phyloP scores from a whole-genome alignment of 2,113 vertebrate genomes.

The Athene cunicularia region DNA sequence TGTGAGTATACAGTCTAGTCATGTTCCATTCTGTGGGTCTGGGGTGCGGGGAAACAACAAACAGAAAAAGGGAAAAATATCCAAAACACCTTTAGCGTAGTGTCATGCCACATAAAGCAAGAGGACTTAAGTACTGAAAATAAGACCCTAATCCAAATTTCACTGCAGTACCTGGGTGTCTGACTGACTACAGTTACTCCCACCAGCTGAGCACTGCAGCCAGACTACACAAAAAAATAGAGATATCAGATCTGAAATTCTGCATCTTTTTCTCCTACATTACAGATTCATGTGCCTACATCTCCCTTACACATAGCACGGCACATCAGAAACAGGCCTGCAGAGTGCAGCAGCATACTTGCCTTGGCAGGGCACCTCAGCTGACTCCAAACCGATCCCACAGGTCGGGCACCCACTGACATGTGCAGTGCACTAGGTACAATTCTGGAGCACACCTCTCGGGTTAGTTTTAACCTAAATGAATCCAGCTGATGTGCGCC shows the following conservation, averaged over 20 bases:
- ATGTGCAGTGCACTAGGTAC: neutral
- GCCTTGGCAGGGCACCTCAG: too few species aligned
- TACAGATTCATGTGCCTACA: neutral
- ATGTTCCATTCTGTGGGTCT: neutral
- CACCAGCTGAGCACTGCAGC: neutral
- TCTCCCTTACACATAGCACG: neutral
- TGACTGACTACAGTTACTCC: neutral
- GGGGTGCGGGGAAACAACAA: fast-evolving
- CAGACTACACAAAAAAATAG: neutral
- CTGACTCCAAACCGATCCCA: neutral
- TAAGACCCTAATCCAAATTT: neutral
- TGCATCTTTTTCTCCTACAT: neutral
- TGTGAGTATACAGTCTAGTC: neutral
- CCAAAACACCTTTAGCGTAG: neutral
- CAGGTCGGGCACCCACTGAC: neutral
- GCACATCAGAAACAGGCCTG: neutral
- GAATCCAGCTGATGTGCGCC: fast-evolving
- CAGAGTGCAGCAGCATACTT: fast-evolving
- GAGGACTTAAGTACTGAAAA: neutral
- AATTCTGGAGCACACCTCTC: neutral
- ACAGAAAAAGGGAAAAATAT: neutral
- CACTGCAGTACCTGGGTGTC: neutral
- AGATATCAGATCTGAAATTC: neutral
- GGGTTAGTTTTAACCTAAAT: neutral
- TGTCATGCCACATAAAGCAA: neutral